Conservation (phyloP, 2,113 vertebrate species). For the Columba livia region DNA sequence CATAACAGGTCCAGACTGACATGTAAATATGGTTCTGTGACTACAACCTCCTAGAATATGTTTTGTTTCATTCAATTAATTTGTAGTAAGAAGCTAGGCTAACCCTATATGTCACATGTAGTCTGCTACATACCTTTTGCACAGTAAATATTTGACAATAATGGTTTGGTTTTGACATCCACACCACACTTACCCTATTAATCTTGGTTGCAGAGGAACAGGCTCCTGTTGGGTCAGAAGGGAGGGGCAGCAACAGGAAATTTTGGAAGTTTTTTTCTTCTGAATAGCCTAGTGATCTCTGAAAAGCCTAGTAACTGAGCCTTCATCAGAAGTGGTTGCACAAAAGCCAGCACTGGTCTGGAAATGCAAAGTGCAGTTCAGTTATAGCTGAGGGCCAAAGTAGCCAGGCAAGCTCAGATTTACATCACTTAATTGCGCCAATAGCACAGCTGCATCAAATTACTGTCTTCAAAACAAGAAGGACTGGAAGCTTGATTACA, state of each 20-base stretch:
- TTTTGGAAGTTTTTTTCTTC: neutral
- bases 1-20: neutral
- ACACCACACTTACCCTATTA: neutral
- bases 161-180: neutral
- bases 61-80: neutral
- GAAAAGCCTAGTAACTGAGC: neutral
- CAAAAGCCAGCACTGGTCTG: neutral
- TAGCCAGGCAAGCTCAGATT: slow-evolving; percentile 21
- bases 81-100: neutral
- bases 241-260: neutral
- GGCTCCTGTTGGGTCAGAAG: neutral
- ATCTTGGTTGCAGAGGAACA: neutral
- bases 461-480: slow-evolving; percentile 43
- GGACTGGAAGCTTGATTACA: slow-evolving; percentile 54
- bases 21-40: neutral
- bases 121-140: neutral
- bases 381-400: slow-evolving; percentile 17
- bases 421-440: neutral
- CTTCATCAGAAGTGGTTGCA: neutral
- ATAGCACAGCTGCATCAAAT: slow-evolving; percentile 57
- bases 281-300: neutral
- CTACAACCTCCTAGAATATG: neutral
- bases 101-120: neutral
- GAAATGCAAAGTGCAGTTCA: neutral
- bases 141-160: neutral